phyloP scores from a whole-genome alignment of 2,113 vertebrate genomes.

The Gasterosteus aculeatus region DNA sequence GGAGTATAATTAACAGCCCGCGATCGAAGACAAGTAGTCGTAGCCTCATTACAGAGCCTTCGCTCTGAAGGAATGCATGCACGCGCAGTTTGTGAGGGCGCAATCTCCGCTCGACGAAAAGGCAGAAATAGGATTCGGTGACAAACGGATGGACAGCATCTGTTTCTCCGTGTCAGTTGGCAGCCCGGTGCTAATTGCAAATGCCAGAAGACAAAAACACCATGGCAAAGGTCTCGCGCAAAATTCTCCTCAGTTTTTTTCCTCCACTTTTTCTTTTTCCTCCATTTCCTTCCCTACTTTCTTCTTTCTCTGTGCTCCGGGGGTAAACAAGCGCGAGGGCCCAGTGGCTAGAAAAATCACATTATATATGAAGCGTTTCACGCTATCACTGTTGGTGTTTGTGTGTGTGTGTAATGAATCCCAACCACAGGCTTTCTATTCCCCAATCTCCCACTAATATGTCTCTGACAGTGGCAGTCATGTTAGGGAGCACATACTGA shows the following conservation, averaged over 20 bases:
- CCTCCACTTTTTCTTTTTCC: not conserved
- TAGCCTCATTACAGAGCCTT: conserved; percentile 60
- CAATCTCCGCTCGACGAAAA: conserved; percentile 48
- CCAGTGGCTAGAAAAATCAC: conserved; percentile 66
- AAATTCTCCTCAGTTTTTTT: conserved; percentile 43
- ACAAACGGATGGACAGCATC: conserved; percentile 75
- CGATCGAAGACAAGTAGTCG: conserved; percentile 59
- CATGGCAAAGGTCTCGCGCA: conserved; percentile 69
- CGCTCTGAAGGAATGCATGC: conserved; percentile 21
- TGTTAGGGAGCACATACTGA: conserved; percentile 32
- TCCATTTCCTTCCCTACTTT: conserved; percentile 4
- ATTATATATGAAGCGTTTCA: conserved; percentile 69
- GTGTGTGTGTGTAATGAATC: conserved; percentile 51
- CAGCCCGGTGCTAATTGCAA: conserved; percentile 76
- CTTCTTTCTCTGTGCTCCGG: conserved; percentile 60
- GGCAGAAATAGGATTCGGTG: conserved; percentile 54
- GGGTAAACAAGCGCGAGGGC: conserved; percentile 78
- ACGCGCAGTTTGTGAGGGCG: conserved; percentile 26
- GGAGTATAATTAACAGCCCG: conserved; percentile 62
- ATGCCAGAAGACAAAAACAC: conserved; percentile 72
- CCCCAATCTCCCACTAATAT: conserved; percentile 52
- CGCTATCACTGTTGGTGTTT: conserved; percentile 35
- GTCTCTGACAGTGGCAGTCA: conserved; percentile 48
- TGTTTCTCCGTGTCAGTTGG: conserved; percentile 68
- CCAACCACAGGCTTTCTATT: conserved; percentile 49